Evolutionary conservation across 2,888 invertebrate genomes (phyloP), one percentile per base, ranked within the genome.

Genomic region (Zootermopsis nevadensis): DNA sequence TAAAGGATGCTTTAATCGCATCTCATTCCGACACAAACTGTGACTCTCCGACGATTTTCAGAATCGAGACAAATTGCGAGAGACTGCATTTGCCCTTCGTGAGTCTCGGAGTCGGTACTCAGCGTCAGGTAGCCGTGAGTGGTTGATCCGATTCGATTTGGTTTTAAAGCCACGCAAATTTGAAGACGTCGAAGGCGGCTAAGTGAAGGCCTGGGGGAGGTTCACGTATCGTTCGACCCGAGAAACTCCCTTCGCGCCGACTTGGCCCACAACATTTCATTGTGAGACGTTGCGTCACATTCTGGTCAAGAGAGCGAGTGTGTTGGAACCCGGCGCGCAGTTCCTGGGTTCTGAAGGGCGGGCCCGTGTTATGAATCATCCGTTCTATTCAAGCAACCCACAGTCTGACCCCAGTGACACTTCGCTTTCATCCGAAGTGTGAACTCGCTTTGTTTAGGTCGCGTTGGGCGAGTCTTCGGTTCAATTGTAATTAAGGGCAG

Each of bases 351-450:
- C 3, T 67, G 72, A 33, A 33, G 35, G 31, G 72, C 72, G 31
- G 33, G 33, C 31, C 33, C 10, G 35, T 7, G 12, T 72, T 72
- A 72, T 72, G 72, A 72, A 72, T 72, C 72, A 72, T 72, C 72
- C 72, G 33, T 72, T 72, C 72, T 72, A 72, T 72, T 81, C 48
- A 74, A 81, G 81, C 69, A 81, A 74, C 81, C 81, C 81, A 81
- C 81, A 81, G 72, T 72, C 53, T 81, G 81, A 81, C 81, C 81
- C 81, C 81, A 42, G 48, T 55, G 77, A 77, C 77, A 77, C 55
- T 79, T 55, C 12, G 55, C 77, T 53, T 55, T 79, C 77, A 79
- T 72, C 27, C 6, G 24, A 33, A 72, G 72, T 72, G 72, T 72
- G 72, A 72, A 72, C 72, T 33, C 77, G 77, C 55, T 55, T 55